phyloP scores from a whole-genome alignment of 1,140 invertebrate species.

The Polyergus mexicanus region DNA sequence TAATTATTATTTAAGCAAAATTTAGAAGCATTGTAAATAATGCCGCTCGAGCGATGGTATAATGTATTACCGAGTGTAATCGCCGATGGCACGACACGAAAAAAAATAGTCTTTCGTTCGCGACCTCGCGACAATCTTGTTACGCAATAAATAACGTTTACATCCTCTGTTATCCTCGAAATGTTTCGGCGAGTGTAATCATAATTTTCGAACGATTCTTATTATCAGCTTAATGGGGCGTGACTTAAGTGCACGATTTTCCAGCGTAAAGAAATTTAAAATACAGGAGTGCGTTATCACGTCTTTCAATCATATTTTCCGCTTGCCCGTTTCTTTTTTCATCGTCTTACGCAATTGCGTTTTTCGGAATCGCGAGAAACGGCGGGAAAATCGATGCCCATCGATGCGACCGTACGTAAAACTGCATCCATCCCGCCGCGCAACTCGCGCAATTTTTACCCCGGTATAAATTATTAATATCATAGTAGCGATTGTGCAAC shows the following conservation, averaged over 20 bases:
- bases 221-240: not conserved
- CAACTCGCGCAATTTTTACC: conserved; percentile 62
- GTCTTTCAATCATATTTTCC: not conserved
- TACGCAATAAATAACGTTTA: conserved; percentile 32
- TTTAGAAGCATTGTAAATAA: conserved; percentile 24
- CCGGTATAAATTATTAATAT: conserved; percentile 38
- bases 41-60: conserved; percentile 18
- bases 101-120: conserved; percentile 36
- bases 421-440: conserved; percentile 14
- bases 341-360: not conserved
- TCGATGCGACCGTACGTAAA: conserved; percentile 11
- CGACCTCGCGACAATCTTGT: conserved; percentile 3
- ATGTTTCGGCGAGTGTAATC: not conserved
- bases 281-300: not conserved
- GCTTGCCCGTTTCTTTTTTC: not conserved
- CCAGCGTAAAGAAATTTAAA: not conserved
- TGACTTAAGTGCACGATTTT: not conserved
- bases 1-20: conserved; percentile 12
- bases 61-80: conserved; percentile 55
- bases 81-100: conserved; percentile 6
- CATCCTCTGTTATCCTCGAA: not conserved
- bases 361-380: not conserved
- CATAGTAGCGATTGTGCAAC: conserved; percentile 45
- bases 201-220: conserved; percentile 10
- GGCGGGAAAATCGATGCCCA: not conserved